Base-by-base conservation (phyloP, 2,797 vertebrate genomes). In the Aselliscus stoliczkanus region DNA sequence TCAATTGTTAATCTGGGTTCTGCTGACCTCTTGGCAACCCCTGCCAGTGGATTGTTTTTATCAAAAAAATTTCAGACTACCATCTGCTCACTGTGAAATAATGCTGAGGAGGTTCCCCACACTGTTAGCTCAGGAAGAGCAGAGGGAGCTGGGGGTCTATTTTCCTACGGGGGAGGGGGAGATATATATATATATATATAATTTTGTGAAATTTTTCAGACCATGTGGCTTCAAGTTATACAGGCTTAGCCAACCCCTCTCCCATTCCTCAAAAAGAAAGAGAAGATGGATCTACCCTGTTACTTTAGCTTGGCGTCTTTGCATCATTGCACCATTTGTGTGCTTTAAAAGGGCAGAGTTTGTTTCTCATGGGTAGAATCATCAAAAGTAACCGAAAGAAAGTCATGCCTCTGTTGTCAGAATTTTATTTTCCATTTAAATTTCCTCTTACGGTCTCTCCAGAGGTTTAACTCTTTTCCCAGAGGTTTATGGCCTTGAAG, bases 1-100 rank as follows among this genome's bases (percentile, higher is more conserved):
- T 99, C 98, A 99, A 98, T 99, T 98, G 98, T 98, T 99, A 98
- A 98, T 99, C 98, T 98, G 87, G 96, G 97, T 98, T 98, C 95
- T 80, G 31, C 93, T 93, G 97, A 98, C 98, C 98, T 97, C 97
- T 98, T 87, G 90, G 96, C 95, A 98, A 98, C 98, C 98, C 94
- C 98, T 97, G 87, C 96, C 95, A 91, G 92, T 95, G 90, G 97
- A 98, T 98, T 98, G 97, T 97, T 98, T 98, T 98, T 98, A 98
- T 98, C 96, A 98, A 96, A 98, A 93, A 98, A 97, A 97, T 88
- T 96, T 98, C 97, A 92, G 98, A 96, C 92, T 97, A 93, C 97
- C 97, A 97, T 98, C 98, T 98, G 97, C 97, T 98, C 96, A 73
- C 95, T 29, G 37, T 95, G 97, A 97, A 98, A 96, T 97, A 98